Evolutionary conservation across 1,140 invertebrate genomes (phyloP), one percentile per base, ranked within the genome.

Genomic region (Drosophila jambulina): DNA sequence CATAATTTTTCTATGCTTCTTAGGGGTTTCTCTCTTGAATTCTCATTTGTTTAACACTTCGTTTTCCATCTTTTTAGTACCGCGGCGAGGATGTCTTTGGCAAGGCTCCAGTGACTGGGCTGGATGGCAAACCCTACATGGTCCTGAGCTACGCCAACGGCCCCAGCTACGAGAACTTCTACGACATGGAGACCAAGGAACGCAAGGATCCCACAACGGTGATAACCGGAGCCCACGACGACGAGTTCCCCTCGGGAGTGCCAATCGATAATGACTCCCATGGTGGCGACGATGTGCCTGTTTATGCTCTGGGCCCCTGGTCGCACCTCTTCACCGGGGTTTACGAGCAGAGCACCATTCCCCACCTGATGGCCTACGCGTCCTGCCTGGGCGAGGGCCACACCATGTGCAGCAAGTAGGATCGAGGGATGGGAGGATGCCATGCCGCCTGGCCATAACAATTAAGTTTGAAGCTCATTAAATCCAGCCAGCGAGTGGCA

Each of bases 341-440:
- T 15, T 96, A 97, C 86, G 96, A 98, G 78, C 96, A 97, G 91
- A 96, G 94, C 88, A 95, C 96, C 80, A 95, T 97, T 17, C 95
- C 96, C 32, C 96, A 97, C 84, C 94, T 95, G 21, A 95, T 97
- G 83, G 95, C 95, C 13, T 96, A 95, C 75, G 94, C 95, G 3
- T 93, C 94, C 3, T 95, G 95, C 60, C 88, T 95, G 27, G 94
- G 94, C 32, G 72, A 82, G n/a, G 92, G 91, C 4, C 71, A 84
- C 13, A 92, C 82, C 58, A 60, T 82, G 71, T 92, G 91, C 75
- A 65, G 25, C 29, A 32, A 48, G 48, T 45, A 62, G 64, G 34
- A 19, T 13, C 29, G 5, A 1, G 25, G 19, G 34, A 40, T 38
- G 54, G 17, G 34, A 9, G 54, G 10, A 64, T 59, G 78, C 48